Evolutionary conservation across 2,113 vertebrate genomes (phyloP).

Genomic region (Camelus dromedarius): DNA sequence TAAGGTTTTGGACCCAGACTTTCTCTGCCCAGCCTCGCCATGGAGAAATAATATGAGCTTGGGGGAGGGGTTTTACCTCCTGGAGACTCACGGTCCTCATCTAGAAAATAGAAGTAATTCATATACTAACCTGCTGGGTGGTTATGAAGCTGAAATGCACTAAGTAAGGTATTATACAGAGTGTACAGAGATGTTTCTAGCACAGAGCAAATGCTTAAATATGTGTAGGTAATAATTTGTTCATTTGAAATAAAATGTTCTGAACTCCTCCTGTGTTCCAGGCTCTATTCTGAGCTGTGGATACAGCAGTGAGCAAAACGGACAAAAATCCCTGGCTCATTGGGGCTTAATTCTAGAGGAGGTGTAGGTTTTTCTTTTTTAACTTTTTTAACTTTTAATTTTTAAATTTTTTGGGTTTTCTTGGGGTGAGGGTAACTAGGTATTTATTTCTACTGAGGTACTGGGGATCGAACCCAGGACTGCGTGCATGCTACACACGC

Average conservation of each 20-base stretch:
- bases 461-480: no score
- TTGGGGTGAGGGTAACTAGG: no score
- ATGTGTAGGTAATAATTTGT: not conserved
- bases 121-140: not conserved
- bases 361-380: not conserved
- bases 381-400: no score
- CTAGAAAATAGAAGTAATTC: not conserved
- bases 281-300: not conserved
- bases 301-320: not conserved
- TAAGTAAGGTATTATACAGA: not conserved
- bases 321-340: not conserved
- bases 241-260: not conserved
- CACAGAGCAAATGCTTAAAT: not conserved
- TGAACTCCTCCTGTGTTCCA: not conserved
- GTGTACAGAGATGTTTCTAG: not conserved
- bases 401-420: no score
- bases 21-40: not conserved
- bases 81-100: not conserved
- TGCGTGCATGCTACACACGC: no score
- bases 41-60: no score
- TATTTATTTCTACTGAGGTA: no score
- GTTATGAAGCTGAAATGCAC: not conserved
- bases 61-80: not conserved
- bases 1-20: not conserved
- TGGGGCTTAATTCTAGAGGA: not conserved